phyloP scores from a whole-genome alignment of 2,113 vertebrate genomes.

The Isichthys henryi region DNA sequence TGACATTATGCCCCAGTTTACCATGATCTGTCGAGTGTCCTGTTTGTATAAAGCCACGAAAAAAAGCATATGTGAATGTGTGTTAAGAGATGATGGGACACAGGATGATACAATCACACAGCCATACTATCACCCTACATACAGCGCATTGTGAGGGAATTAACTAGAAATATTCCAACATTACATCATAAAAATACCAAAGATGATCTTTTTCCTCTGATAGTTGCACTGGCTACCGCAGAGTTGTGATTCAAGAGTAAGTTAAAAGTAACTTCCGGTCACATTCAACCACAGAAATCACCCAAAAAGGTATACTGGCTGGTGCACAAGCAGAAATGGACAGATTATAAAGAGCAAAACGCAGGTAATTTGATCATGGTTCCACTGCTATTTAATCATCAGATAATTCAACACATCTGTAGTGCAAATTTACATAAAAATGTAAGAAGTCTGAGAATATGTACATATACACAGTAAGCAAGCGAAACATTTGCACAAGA shows the following conservation, averaged over 20 bases:
- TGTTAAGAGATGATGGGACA: background rate
- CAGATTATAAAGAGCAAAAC: background rate
- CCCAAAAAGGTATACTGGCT: background rate
- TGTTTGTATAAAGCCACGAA: background rate
- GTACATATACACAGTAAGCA: conserved; percentile 47
- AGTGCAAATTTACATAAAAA: conserved; percentile 7
- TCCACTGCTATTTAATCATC: background rate
- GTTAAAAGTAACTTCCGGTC: background rate
- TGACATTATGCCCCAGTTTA: background rate
- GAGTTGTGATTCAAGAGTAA: background rate
- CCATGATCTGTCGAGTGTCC: background rate
- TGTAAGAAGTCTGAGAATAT: conserved; percentile 16
- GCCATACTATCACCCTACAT: background rate
- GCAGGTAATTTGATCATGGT: background rate
- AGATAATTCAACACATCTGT: background rate
- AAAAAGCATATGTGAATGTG: background rate
- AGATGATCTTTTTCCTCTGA: background rate
- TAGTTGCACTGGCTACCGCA: background rate
- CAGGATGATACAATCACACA: background rate
- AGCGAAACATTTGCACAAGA: conserved; percentile 21
- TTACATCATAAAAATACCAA: background rate
- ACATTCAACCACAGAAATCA: background rate
- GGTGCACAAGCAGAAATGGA: background rate
- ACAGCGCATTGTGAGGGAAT: background rate
- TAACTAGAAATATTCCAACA: background rate